phyloP scores from a whole-genome alignment of 1,140 invertebrate species.

The Helicoverpa zea region DNA sequence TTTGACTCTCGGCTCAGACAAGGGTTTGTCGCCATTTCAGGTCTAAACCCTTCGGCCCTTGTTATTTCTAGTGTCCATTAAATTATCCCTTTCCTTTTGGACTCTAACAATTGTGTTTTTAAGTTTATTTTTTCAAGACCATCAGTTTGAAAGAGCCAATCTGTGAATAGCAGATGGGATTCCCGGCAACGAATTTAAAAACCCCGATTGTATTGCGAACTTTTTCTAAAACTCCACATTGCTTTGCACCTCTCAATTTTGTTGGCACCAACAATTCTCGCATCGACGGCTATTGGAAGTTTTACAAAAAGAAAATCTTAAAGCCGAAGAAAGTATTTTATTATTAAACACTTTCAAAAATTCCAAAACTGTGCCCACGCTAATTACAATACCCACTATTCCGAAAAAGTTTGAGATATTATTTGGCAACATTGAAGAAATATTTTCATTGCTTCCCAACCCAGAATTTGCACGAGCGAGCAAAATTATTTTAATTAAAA shows the following conservation, averaged over 20 bases:
- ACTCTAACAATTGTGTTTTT: constrained; percentile 36
- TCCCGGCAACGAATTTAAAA: not conserved
- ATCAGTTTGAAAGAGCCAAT: constrained; percentile 3
- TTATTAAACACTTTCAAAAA: not conserved
- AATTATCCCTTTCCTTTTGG: constrained; percentile 47
- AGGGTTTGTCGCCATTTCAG: constrained; percentile 42
- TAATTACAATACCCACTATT: constrained; percentile 25
- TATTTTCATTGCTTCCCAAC: constrained; percentile 43
- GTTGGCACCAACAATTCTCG: not conserved
- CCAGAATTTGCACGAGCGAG: constrained; percentile 50
- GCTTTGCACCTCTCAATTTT: not conserved
- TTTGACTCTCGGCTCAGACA: constrained; percentile 34
- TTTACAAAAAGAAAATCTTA: not conserved
- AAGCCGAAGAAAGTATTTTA: not conserved
- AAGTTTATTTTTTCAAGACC: constrained; percentile 34
- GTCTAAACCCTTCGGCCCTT: constrained; percentile 35
- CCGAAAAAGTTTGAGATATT: constrained; percentile 39
- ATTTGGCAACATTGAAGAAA: constrained; percentile 47
- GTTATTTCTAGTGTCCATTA: constrained; percentile 50
- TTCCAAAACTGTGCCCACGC: constrained; percentile 12
- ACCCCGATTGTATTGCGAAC: not conserved
- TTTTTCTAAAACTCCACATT: not conserved
- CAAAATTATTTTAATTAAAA: constrained; percentile 62
- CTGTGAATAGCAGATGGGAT: not conserved
- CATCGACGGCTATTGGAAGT: not conserved